A percentile compares a stretch with the other conserved stretches of the same genome.
These are phyloP conservation scores for Charadrius vociferus DNA, from an alignment of 2,113 vertebrate genomes.

Conservation along the genomic window DNA sequence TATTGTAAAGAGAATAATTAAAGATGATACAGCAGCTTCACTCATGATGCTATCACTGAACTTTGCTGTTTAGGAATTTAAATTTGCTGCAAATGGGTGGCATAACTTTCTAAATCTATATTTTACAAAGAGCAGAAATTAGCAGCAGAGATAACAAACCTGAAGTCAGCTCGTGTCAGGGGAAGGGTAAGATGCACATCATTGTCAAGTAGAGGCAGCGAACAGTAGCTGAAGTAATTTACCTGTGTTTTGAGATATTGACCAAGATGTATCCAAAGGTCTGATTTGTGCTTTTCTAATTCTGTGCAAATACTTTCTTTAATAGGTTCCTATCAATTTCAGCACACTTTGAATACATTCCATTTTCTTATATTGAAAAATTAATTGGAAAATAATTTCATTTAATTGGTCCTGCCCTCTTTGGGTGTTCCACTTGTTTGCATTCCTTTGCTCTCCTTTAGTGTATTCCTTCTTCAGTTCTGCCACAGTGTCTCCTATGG, in stretches of 20 bases:
- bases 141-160: neutral
- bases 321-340: neutral
- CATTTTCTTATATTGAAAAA: neutral
- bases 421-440: neutral
- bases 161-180: neutral
- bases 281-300: neutral
- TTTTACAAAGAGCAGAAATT: neutral
- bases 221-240: neutral
- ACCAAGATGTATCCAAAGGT: neutral
- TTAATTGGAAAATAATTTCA: neutral
- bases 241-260: neutral
- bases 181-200: neutral
- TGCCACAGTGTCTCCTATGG: neutral
- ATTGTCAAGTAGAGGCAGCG: neutral
- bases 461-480: neutral
- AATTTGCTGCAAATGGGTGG: constrained; percentile 17
- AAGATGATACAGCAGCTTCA: neutral
- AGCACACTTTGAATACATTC: neutral
- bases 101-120: neutral
- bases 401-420: neutral
- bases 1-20: neutral
- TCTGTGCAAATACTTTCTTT: neutral
- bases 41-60: neutral
- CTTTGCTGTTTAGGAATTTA: neutral
- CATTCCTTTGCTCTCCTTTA: neutral